Evolutionary conservation across 1,140 invertebrate species (phyloP).

Genomic region (Coptotermes formosanus): DNA sequence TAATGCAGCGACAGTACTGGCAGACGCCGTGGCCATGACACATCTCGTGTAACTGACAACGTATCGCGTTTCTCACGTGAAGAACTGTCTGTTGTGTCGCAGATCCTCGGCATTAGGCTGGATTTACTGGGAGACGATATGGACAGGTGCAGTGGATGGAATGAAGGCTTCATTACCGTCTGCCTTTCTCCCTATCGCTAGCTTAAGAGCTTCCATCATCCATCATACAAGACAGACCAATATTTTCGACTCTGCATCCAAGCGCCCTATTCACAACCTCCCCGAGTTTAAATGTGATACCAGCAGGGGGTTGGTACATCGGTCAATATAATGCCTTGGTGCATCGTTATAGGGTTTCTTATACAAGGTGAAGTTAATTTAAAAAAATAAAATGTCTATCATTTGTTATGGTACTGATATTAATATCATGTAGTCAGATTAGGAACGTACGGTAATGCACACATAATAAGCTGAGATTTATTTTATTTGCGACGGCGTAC

Average conservation of each 20-base stretch:
- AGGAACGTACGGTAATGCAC: too few species aligned
- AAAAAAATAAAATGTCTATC: background rate
- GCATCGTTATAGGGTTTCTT: background rate
- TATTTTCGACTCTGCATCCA: background rate
- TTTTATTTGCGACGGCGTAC: too few species aligned
- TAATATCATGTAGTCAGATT: background rate
- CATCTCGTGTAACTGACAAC: too few species aligned
- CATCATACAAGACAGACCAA: constrained; percentile 4
- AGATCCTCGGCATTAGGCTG: too few species aligned
- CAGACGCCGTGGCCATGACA: too few species aligned
- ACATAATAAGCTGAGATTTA: too few species aligned
- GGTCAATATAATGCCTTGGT: background rate
- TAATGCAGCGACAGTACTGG: too few species aligned
- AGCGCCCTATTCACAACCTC: background rate
- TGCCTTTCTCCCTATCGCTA: background rate
- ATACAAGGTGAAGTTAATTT: background rate
- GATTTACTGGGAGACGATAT: too few species aligned
- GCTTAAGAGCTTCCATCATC: background rate
- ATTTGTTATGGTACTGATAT: background rate
- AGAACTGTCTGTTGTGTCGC: too few species aligned
- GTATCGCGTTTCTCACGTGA: too few species aligned
- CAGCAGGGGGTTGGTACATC: background rate
- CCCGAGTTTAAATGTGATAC: background rate
- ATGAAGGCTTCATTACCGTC: background rate
- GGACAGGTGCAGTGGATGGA: too few species aligned